These are phyloP conservation scores for Bothrops jararaca DNA, from an alignment of 2,113 vertebrate species.

Conservation along the genomic window DNA sequence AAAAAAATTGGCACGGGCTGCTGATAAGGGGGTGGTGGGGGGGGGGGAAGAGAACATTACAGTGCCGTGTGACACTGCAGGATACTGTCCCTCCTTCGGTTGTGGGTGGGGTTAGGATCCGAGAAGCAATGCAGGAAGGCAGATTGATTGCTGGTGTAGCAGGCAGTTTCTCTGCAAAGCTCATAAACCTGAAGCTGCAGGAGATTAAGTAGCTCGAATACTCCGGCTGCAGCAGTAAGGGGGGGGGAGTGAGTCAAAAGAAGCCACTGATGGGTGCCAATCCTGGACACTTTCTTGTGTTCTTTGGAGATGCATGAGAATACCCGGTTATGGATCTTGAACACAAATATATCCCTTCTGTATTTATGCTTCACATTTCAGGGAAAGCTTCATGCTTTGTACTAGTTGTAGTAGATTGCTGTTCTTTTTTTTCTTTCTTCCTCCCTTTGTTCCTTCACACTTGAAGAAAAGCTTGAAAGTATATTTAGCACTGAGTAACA, in stretches of 20 bases:
- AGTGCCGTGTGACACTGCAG: background rate
- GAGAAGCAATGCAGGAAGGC: background rate
- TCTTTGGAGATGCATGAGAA: background rate
- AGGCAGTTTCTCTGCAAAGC: conserved; percentile 3
- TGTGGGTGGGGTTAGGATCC: background rate
- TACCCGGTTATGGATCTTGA: background rate
- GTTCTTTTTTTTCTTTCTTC: background rate
- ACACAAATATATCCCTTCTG: background rate
- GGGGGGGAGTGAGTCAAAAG: background rate
- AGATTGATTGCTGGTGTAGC: background rate
- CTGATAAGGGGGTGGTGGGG: background rate
- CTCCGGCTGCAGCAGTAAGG: background rate
- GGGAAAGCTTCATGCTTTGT: background rate
- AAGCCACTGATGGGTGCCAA: background rate
- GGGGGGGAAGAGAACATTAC: background rate
- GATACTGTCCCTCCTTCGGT: background rate
- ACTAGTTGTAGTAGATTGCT: background rate
- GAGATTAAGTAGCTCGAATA: background rate
- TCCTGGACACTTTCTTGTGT: background rate
- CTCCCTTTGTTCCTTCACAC: background rate
- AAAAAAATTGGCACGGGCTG: background rate
- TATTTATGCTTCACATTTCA: background rate
- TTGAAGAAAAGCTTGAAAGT: background rate
- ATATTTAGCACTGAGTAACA: too few relatives aligned
- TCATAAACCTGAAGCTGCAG: conserved; percentile 6